Evolutionary conservation across 2,797 vertebrate species (phyloP).

Genomic region (Sibirionetta formosa): DNA sequence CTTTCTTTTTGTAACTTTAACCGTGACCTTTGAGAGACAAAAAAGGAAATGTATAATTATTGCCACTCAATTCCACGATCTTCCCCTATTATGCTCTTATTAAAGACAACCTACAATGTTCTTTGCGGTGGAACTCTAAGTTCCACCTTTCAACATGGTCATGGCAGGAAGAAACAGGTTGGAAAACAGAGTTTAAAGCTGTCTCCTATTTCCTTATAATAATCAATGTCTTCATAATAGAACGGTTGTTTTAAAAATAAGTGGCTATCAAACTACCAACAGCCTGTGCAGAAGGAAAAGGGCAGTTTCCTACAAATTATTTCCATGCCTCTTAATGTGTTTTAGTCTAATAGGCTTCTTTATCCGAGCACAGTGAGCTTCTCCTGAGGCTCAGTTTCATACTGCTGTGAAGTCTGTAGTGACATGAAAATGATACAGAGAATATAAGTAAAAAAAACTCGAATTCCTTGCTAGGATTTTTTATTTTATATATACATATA

Average conservation of each 20-base stretch:
- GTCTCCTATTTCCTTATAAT: neutral
- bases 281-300: neutral
- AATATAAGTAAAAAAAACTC: neutral
- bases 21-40: slow-evolving; percentile 15
- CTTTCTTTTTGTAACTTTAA: slow-evolving; percentile 10
- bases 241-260: neutral
- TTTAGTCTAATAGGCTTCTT: neutral
- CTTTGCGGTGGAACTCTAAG: neutral
- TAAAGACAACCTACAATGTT: slow-evolving; percentile 29
- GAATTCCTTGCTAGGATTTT: neutral
- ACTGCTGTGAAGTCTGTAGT: neutral
- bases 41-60: slow-evolving; percentile 58
- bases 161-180: neutral
- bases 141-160: neutral
- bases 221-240: neutral
- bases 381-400: neutral
- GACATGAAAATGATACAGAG: neutral
- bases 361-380: neutral
- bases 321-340: neutral
- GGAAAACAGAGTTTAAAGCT: neutral
- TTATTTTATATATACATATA: too few species aligned
- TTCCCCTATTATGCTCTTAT: neutral
- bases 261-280: neutral
- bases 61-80: neutral
- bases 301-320: neutral